These are phyloP conservation scores for Micrasema longulum DNA, from an alignment of 1,140 invertebrate species.

Conservation along the genomic window DNA sequence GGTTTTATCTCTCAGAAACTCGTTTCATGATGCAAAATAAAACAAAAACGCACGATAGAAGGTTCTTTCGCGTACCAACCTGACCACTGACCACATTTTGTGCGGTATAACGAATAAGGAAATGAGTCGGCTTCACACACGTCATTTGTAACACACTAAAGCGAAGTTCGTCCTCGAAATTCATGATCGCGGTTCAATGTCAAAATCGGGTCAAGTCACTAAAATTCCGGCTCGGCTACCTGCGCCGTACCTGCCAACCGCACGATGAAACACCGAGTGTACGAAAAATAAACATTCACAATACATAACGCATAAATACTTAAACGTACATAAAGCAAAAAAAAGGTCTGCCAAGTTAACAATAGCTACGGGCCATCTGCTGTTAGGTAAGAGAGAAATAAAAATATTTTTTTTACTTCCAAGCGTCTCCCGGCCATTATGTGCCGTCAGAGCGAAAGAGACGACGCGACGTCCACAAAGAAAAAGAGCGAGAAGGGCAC, in stretches of 20 bases:
- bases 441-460: conserved; percentile 10
- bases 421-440: conserved; percentile 29
- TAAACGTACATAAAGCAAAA: conserved; percentile 35
- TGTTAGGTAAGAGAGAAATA: conserved; percentile 38
- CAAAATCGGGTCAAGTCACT: conserved; percentile 30
- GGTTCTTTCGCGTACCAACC: too few relatives aligned
- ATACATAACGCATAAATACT: conserved; percentile 39
- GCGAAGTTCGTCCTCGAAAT: conserved; percentile 12
- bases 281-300: conserved; percentile 40
- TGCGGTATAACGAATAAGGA: not conserved
- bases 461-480: conserved; percentile 13
- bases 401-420: conserved; percentile 35
- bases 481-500: conserved; percentile 13
- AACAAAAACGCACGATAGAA: too few relatives aligned
- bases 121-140: not conserved
- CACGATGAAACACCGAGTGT: too few relatives aligned
- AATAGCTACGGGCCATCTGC: conserved; percentile 38
- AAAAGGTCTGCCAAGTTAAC: conserved; percentile 32
- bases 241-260: not conserved
- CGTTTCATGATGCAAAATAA: too few relatives aligned
- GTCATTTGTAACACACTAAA: not conserved
- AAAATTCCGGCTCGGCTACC: conserved; percentile 16
- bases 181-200: conserved; percentile 33
- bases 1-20: too few relatives aligned
- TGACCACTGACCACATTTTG: too few relatives aligned